Percentiles rank a stretch among this genome's conserved stretches.
These are phyloP conservation scores for Crotalus horridus DNA, from an alignment of 2,113 vertebrate genomes.

Conservation along the genomic window DNA sequence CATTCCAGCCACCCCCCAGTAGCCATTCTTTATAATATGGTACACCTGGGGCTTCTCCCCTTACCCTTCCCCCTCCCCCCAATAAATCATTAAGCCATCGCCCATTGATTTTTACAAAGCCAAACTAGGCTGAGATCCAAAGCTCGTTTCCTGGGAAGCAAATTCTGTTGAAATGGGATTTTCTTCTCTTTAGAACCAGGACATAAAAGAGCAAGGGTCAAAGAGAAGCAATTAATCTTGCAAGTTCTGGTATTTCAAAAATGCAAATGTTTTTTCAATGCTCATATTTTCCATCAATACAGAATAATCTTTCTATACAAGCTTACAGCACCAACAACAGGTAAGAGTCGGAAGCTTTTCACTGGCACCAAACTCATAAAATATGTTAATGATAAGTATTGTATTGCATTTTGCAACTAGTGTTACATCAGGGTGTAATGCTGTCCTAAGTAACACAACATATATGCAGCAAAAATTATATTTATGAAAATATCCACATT, in stretches of 20 bases:
- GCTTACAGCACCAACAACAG: slow-evolving; percentile 9
- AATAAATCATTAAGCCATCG: background rate
- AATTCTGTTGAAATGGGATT: background rate
- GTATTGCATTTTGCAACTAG: background rate
- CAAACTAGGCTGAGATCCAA: slow-evolving; percentile 2
- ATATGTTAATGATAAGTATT: background rate
- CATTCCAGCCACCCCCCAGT: background rate
- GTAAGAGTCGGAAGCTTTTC: background rate
- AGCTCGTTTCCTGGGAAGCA: background rate
- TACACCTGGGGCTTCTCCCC: background rate
- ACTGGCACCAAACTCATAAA: background rate
- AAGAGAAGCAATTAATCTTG: slow-evolving; percentile 10
- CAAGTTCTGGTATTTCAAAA: slow-evolving; percentile 9
- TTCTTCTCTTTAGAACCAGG: slow-evolving; percentile 4
- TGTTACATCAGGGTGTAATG: background rate
- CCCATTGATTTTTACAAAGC: background rate
- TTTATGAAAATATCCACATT: background rate
- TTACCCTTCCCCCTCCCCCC: background rate
- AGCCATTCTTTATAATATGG: background rate
- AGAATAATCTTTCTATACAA: background rate
- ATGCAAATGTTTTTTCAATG: background rate
- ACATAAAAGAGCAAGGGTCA: background rate
- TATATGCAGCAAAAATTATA: background rate
- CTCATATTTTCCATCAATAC: background rate
- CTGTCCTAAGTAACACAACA: background rate